Evolutionary conservation across 2,113 vertebrate species (phyloP), one percentile per base, ranked within the genome.

Genomic region (Hyperoodon ampullatus): DNA sequence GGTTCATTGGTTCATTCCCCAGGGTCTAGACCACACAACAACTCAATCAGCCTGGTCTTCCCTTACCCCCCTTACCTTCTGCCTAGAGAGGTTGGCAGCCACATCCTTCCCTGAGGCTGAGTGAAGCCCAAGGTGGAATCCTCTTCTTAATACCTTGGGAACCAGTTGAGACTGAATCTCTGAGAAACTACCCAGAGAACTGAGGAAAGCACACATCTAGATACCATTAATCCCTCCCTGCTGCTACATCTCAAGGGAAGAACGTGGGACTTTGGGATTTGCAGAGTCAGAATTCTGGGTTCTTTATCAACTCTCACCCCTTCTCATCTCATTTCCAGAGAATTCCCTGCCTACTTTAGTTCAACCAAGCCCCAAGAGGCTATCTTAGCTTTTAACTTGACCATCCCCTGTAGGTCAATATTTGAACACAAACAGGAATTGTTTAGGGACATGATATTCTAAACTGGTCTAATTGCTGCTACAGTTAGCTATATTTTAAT

Each of bases 251-350:
- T 84, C 42, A 65, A 74, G 23, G 58, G 42, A 80, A 26, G 60
- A 58, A 0, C 0, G 2, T 6, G 3, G 68, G 82, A 14, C 61
- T 42, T 70, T 6, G 30, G 26, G 24, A 33, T 14, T 15, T 82
- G 61, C 23, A 42, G 66, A 58, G 26, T 60, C 13, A 39, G 53
- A 94, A 55, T 50, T 75, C 74, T 44, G 55, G 5, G 4, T 23
- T 86, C 66, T 58, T 26, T 60, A 44, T 80, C 42, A 66, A 18
- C 66, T 77, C 42, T 80, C 63, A 13, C 21, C 30, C 44, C 47
- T 78, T 84, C 80, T 81, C 65, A 21, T n/a, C 75, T 91, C 83
- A 81, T 86, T 93, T 91, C 92, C 88, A 35, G 68, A 78, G 55
- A 88, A 90, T 83, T 92, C 58, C 44, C 70, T 75, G 16, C 42